Evolutionary conservation across 2,113 vertebrate species (phyloP).

Genomic region (Coregonus clupeaformis): DNA sequence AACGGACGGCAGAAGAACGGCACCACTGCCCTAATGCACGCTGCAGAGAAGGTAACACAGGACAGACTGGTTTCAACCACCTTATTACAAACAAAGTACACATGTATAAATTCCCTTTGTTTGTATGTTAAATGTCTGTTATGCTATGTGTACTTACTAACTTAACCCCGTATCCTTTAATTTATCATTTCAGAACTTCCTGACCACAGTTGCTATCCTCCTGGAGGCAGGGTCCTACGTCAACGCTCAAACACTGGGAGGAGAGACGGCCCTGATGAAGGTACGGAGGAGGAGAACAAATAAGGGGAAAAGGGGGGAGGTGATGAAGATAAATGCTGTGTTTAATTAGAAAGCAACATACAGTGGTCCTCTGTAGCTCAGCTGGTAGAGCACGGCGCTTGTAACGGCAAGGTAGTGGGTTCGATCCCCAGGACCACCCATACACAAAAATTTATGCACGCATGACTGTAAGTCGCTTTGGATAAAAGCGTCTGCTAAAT

Average conservation of each 20-base stretch:
- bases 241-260: slow-evolving; percentile 85
- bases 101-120: too few species aligned
- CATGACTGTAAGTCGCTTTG: too few species aligned
- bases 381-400: too few species aligned
- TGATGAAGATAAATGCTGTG: not conserved
- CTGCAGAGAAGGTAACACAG: slow-evolving; percentile 88
- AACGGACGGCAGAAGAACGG: slow-evolving; percentile 91
- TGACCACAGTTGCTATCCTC: slow-evolving; percentile 93
- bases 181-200: slow-evolving; percentile 79
- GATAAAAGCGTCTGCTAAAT: too few species aligned
- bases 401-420: too few species aligned
- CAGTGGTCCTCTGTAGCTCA: too few species aligned
- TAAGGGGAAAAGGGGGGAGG: not conserved
- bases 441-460: too few species aligned
- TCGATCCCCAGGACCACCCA: too few species aligned
- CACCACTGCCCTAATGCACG: slow-evolving; percentile 91
- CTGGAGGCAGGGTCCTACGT: slow-evolving; percentile 91
- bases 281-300: slow-evolving; percentile 58
- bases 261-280: slow-evolving; percentile 96
- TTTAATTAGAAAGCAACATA: too few species aligned
- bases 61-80: too few species aligned
- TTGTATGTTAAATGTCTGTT: not conserved
- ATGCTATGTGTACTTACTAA: not conserved
- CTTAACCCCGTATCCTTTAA: not conserved
- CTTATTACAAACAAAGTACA: too few species aligned